Evolutionary conservation across 2,113 vertebrate genomes (phyloP).

Genomic region (Arizona elegans): DNA sequence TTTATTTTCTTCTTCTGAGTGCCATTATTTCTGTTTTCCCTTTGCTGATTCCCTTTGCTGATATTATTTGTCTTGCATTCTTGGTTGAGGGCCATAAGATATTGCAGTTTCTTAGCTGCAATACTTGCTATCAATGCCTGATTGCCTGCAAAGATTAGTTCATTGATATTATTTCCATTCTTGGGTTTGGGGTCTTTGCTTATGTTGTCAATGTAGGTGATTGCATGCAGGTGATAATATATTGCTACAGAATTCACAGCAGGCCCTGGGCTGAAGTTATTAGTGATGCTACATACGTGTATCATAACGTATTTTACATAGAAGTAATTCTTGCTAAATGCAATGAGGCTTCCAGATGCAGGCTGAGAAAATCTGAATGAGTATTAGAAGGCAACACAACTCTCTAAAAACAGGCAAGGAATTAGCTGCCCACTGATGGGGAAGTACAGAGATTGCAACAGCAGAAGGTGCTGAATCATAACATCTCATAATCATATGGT

Average conservation of each 20-base stretch:
- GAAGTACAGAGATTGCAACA: not conserved
- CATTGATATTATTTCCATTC: not conserved
- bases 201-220: not conserved
- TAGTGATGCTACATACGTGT: not conserved
- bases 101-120: not conserved
- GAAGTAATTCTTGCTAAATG: not conserved
- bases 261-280: accelerated
- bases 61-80: not conserved
- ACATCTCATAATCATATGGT: not conserved
- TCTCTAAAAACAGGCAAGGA: not conserved
- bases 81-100: not conserved
- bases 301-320: not conserved
- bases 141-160: not conserved
- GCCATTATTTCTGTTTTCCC: not conserved
- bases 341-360: not conserved
- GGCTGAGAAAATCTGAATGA: not conserved
- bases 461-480: not conserved
- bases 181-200: not conserved
- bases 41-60: not conserved
- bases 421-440: not conserved
- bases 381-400: not conserved
- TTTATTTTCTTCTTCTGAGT: not conserved
- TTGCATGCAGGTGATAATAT: not conserved
- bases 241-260: not conserved
- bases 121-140: not conserved